Base-by-base conservation (phyloP, 2,888 invertebrate species). In the Hirtodrosophila alboralis region DNA sequence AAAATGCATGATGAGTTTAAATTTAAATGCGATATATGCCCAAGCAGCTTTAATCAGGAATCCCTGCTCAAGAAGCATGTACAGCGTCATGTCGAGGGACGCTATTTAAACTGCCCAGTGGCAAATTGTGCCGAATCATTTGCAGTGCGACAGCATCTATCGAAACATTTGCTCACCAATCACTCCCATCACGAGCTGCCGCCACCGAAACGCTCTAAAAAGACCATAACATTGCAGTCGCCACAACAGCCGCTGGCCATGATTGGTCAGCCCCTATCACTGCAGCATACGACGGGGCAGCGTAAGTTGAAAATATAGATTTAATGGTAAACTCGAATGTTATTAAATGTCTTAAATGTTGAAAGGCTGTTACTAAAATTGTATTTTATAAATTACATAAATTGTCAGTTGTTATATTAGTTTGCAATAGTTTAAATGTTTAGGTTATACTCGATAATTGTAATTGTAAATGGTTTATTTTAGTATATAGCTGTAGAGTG, bases 1-100 rank as follows among this genome's bases (percentile, higher is more conserved):
- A 90, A 90, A 63, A 90, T 90, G 89, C 91, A 91, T 68, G 91
- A 91, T 33, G 91, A 91, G 66, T 90, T 90, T 66, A 91, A 90
- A 74, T 90, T 86, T 62, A 89, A 90, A 58, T 91, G 91, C 77
- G 89, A 90, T 63, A 90, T 91, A 63, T 91, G 91, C 65, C 90
- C 90, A 12, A 90, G 90, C 70, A 90, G 90, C 45, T 91, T 91
- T 60, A 90, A 90, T 73, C 90, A 91, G 81, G 91, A 91, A 44
- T 80, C 88, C 48, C 62, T 90, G 76, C 86, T 91, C 16, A 91
- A 91, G 75, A 91, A 90, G 71, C 91, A 91, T 64, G 89, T 90
- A 14, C 91, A 91, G 66, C 88, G 90, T 36, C 91, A 91, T 81
- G 90, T 90, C 59, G 91, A 91, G 84, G 91, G 91, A 37, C 89